phyloP scores from a whole-genome alignment of 1,140 invertebrate species.

The Drosophila sturtevanti region DNA sequence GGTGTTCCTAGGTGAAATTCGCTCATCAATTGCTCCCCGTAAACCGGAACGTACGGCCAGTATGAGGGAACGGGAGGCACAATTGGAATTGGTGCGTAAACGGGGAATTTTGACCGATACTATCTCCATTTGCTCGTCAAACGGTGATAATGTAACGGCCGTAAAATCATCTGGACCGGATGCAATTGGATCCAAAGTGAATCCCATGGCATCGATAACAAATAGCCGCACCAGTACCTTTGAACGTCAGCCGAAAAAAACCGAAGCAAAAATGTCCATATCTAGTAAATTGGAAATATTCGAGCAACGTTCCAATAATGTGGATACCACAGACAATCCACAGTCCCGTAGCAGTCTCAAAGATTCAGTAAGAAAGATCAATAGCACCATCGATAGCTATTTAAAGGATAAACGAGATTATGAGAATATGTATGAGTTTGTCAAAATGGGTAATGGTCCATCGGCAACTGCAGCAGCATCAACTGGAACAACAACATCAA shows the following conservation, averaged over 20 bases:
- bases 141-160: slow-evolving; percentile 76
- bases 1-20: slow-evolving; percentile 85
- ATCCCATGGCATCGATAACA: slow-evolving; percentile 29
- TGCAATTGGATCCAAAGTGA: slow-evolving; percentile 20
- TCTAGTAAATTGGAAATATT: slow-evolving; percentile 80
- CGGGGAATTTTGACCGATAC: slow-evolving; percentile 78
- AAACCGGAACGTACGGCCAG: slow-evolving; percentile 92
- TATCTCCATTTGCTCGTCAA: slow-evolving; percentile 83
- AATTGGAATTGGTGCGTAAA: slow-evolving; percentile 85
- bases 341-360: slow-evolving; percentile 75
- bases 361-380: slow-evolving; percentile 82
- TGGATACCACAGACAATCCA: slow-evolving; percentile 46
- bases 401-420: slow-evolving; percentile 82
- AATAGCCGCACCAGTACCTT: slow-evolving; percentile 73
- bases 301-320: slow-evolving; percentile 48
- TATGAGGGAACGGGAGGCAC: slow-evolving; percentile 89
- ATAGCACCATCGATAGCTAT: slow-evolving; percentile 81
- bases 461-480: slow-evolving; percentile 21
- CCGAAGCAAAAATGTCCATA: slow-evolving; percentile 69
- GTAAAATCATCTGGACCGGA: slow-evolving; percentile 51
- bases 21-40: slow-evolving; percentile 88
- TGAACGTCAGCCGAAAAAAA: slow-evolving; percentile 65
- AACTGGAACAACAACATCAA: slow-evolving; percentile 31
- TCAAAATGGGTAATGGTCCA: slow-evolving; percentile 63
- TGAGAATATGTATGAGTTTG: slow-evolving; percentile 80